Conservation (phyloP, 2,113 vertebrate genomes). For the Xenopus borealis region DNA sequence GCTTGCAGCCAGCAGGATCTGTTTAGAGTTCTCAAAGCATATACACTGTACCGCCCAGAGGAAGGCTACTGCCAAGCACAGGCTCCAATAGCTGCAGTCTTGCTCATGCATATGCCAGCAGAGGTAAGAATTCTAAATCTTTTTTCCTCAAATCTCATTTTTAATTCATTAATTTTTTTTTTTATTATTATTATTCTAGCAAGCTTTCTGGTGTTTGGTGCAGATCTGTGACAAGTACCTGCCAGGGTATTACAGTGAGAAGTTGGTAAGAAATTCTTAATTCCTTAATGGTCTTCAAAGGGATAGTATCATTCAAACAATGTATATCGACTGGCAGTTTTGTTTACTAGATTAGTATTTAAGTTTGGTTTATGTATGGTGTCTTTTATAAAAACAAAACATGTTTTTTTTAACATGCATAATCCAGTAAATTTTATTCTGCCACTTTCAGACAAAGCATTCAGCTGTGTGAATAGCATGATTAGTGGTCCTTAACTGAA, state of each 20-base stretch:
- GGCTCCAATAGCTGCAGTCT: conserved; percentile 89
- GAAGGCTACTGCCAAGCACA: conserved; percentile 99
- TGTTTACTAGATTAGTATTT: too few relatives aligned
- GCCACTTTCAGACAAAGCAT: too few relatives aligned
- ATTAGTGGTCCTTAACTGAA: too few relatives aligned
- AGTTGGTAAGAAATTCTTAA: conserved; percentile 62
- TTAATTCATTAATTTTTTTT: not conserved
- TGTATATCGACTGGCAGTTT: too few relatives aligned
- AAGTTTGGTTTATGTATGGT: too few relatives aligned
- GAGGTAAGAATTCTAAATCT: conserved; percentile 70
- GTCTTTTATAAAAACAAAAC: too few relatives aligned
- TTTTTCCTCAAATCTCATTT: not conserved
- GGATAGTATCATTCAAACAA: too few relatives aligned
- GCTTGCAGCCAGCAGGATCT: conserved; percentile 86
- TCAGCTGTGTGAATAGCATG: too few relatives aligned
- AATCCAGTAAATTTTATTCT: too few relatives aligned
- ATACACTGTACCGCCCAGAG: conserved; percentile 89
- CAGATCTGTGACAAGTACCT: conserved; percentile 83
- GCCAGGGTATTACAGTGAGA: conserved; percentile 79
- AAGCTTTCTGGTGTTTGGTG: conserved; percentile 81
- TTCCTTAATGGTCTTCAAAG: too few relatives aligned
- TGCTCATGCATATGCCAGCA: conserved; percentile 98
- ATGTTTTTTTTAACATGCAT: too few relatives aligned
- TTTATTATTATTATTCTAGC: conserved; percentile 59
- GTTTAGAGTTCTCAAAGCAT: conserved; percentile 94